A percentile compares a stretch with the other conserved stretches of the same genome.
Conservation (phyloP, 2,113 vertebrate genomes). For the Anguilla rostrata region DNA sequence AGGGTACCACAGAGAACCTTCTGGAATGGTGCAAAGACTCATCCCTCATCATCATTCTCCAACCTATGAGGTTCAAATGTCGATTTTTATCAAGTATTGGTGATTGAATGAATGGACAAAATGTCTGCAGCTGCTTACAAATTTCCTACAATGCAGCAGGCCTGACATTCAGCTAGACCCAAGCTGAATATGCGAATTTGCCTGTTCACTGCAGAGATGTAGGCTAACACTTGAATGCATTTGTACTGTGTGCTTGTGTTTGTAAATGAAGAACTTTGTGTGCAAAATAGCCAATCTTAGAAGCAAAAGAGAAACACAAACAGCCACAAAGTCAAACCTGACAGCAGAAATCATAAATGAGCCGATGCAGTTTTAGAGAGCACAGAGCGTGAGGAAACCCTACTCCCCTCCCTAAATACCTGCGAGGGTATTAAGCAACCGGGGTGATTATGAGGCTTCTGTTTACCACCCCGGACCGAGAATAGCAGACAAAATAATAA, state of each 20-base stretch:
- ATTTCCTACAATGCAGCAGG: background rate
- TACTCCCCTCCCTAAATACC: background rate
- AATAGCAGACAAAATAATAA: slow-evolving; percentile 47
- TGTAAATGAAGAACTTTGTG: too few species aligned
- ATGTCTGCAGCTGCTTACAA: too few species aligned
- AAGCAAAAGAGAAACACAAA: background rate
- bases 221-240: background rate
- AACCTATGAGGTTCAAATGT: background rate
- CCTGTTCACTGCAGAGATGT: background rate
- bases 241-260: too few species aligned
- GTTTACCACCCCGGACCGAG: slow-evolving; percentile 47
- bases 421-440: slow-evolving; percentile 34
- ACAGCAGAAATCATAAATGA: background rate
- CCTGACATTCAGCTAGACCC: background rate
- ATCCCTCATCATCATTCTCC: background rate
- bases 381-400: background rate
- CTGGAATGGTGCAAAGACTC: background rate
- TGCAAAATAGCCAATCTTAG: background rate
- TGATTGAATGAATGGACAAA: too few species aligned
- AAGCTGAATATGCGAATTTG: too few species aligned
- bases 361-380: background rate
- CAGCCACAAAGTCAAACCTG: background rate
- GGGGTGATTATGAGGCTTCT: slow-evolving; percentile 6
- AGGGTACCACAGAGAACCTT: background rate
- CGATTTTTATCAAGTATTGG: too few species aligned